Conservation (phyloP, 1,140 invertebrate genomes). For the Aphis gossypii region DNA sequence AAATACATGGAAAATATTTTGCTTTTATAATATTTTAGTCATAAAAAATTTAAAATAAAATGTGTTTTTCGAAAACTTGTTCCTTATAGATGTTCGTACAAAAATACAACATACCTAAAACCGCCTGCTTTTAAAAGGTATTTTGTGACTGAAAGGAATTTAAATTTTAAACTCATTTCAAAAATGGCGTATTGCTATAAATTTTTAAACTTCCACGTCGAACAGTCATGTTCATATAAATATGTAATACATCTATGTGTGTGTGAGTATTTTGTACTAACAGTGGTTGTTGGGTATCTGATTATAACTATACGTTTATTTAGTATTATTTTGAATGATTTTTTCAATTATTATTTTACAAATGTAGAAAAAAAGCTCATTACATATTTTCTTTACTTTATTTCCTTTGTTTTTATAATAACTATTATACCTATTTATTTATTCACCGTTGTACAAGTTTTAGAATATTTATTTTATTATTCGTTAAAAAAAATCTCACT, state of each 20-base stretch:
- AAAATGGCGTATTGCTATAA: not conserved
- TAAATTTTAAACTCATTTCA: not conserved
- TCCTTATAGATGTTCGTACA: not conserved
- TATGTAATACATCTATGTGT: not conserved
- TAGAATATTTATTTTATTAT: not conserved
- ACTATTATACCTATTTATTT: not conserved
- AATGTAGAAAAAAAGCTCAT: not conserved
- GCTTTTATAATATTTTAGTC: not conserved
- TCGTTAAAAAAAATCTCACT: not conserved
- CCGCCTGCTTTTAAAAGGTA: not conserved
- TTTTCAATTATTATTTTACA: not conserved
- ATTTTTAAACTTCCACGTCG: not conserved
- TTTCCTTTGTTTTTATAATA: not conserved
- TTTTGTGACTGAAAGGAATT: constrained; percentile 7
- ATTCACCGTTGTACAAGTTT: not conserved
- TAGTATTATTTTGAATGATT: not conserved
- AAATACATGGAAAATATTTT: not conserved
- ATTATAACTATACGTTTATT: not conserved
- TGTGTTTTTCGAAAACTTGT: not conserved
- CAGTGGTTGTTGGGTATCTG: not conserved
- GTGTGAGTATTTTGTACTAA: not conserved
- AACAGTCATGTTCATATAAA: not conserved
- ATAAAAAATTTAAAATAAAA: not conserved
- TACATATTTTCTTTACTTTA: not conserved
- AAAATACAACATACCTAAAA: not conserved